These are phyloP conservation scores for Xiphophorus hellerii DNA, from an alignment of 2,113 vertebrate species.

Conservation along the genomic window DNA sequence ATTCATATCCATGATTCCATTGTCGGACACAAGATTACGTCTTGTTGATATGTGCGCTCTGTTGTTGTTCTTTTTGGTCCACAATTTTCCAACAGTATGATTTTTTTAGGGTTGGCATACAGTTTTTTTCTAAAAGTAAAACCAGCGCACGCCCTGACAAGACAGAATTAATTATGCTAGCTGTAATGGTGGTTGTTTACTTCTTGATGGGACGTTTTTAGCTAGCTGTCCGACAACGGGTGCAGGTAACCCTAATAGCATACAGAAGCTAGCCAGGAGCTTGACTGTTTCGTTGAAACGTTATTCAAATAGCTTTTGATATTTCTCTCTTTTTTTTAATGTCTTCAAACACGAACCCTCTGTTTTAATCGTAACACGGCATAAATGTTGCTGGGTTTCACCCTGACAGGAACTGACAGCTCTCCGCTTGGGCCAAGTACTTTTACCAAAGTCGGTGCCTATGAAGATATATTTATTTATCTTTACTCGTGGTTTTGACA, in stretches of 20 bases:
- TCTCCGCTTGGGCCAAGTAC: slow-evolving; percentile 29
- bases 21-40: slow-evolving; percentile 23
- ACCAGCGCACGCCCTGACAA: not conserved
- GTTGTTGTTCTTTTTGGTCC: not conserved
- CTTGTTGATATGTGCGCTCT: not conserved
- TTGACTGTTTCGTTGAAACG: slow-evolving; percentile 14
- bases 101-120: not conserved
- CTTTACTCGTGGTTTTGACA: not conserved
- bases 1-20: slow-evolving; percentile 6
- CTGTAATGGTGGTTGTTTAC: not conserved
- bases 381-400: not conserved
- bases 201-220: slow-evolving; percentile 4
- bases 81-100: not conserved
- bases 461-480: slow-evolving; percentile 7
- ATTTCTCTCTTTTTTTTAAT: not conserved
- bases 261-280: slow-evolving; percentile 45
- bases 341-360: not conserved
- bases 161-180: not conserved
- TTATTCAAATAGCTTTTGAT: slow-evolving; percentile 7
- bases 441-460: slow-evolving; percentile 19
- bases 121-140: accelerated
- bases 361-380: not conserved
- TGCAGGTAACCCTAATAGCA: slow-evolving; percentile 44
- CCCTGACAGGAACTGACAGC: slow-evolving; percentile 55
- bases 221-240: slow-evolving; percentile 57